Evolutionary conservation across 2,888 invertebrate species (phyloP).

Genomic region (Caenorhabditis imperialis): DNA sequence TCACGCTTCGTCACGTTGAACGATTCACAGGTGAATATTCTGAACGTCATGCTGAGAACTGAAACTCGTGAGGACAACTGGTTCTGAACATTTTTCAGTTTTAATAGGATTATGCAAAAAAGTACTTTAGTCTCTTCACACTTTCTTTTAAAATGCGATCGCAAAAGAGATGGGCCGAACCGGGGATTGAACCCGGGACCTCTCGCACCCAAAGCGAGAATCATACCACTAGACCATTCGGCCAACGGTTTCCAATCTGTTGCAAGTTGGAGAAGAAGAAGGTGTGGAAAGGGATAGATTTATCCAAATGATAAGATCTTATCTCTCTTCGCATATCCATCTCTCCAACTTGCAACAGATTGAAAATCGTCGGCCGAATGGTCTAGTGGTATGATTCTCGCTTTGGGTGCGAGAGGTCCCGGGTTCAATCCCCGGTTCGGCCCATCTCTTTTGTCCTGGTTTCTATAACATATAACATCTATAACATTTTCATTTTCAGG

Average conservation of each 20-base stretch:
- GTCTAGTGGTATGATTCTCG: conserved; percentile 79
- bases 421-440: conserved; percentile 73
- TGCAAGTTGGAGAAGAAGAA: neutral
- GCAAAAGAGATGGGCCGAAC: conserved; percentile 57
- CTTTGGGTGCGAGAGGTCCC: conserved; percentile 79
- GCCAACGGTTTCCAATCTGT: neutral
- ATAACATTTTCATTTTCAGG: conserved; percentile 25
- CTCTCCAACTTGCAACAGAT: no score
- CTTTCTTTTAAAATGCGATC: no score
- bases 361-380: conserved; percentile 58
- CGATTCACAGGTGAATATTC: conserved; percentile 49
- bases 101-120: no score
- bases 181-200: conserved; percentile 77
- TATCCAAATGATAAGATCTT: neutral
- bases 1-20: conserved; percentile 35
- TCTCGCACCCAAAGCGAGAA: conserved; percentile 78
- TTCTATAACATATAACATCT: neutral
- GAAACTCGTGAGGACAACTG: no score
- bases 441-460: conserved; percentile 26
- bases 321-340: neutral
- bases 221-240: conserved; percentile 76
- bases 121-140: no score
- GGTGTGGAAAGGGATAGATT: neutral
- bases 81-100: neutral
- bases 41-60: no score